Percentiles rank a stretch among this genome's conserved stretches.
These are phyloP conservation scores for Boloria selene DNA, from an alignment of 2,888 invertebrate genomes.

Conservation along the genomic window DNA sequence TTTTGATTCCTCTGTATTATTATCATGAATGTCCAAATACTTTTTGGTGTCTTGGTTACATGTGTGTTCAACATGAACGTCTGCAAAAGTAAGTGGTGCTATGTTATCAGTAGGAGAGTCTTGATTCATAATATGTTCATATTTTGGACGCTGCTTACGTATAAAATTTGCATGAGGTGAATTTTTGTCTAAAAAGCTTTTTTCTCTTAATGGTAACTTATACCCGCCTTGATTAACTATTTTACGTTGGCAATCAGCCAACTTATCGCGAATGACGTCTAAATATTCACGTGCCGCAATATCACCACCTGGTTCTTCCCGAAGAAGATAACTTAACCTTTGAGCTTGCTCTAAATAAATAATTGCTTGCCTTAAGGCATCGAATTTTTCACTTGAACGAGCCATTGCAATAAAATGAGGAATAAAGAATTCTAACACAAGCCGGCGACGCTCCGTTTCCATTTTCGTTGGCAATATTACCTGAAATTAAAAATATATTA, in stretches of 20 bases:
- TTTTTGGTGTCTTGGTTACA: conserved; percentile 48
- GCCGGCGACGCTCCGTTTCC: conserved; percentile 83
- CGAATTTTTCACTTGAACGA: conserved; percentile 83
- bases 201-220: conserved; percentile 65
- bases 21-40: conserved; percentile 49
- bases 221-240: conserved; percentile 67
- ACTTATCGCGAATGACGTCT: conserved; percentile 78
- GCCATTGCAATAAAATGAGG: conserved; percentile 88
- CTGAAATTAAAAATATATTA: conserved; percentile 48
- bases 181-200: conserved; percentile 54
- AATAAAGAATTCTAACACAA: conserved; percentile 87
- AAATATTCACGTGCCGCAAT: conserved; percentile 79
- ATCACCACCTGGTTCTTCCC: conserved; percentile 81
- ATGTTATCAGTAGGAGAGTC: conserved; percentile 65
- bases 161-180: conserved; percentile 46
- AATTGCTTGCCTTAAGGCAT: conserved; percentile 83
- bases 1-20: conserved; percentile 64
- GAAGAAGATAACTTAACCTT: conserved; percentile 84
- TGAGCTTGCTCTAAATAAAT: conserved; percentile 88
- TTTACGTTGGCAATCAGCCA: conserved; percentile 73
- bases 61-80: conserved; percentile 60
- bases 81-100: conserved; percentile 66
- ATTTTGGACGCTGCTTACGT: conserved; percentile 60
- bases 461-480: conserved; percentile 71
- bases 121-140: conserved; percentile 61